phyloP scores from a whole-genome alignment of 1,140 invertebrate species.

The Pseudomyrmex gracilis region DNA sequence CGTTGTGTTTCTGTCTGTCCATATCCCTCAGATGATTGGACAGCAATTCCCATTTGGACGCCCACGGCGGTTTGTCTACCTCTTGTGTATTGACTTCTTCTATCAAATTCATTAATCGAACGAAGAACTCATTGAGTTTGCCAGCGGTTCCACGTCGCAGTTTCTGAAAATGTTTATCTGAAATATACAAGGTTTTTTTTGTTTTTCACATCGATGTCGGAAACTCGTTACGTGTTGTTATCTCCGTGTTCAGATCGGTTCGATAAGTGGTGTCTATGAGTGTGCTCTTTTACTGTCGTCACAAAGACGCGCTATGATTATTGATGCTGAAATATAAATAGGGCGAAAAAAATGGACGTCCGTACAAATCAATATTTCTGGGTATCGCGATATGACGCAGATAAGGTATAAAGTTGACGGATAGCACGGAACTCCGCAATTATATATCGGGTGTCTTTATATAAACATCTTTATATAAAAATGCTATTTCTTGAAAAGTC shows the following conservation, averaged over 20 bases:
- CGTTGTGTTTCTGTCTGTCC: conserved; percentile 25
- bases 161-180: conserved; percentile 84
- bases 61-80: conserved; percentile 73
- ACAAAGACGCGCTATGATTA: conserved; percentile 28
- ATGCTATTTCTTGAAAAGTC: no score
- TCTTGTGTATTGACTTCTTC: conserved; percentile 82
- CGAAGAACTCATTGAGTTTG: conserved; percentile 85
- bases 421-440: background rate
- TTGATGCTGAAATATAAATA: conserved; percentile 67
- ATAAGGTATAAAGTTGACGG: conserved; percentile 19
- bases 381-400: conserved; percentile 36
- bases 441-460: conserved; percentile 3
- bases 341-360: conserved; percentile 29
- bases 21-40: conserved; percentile 52
- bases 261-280: conserved; percentile 9
- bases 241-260: background rate
- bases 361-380: conserved; percentile 65
- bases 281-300: conserved; percentile 1
- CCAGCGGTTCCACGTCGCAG: conserved; percentile 85
- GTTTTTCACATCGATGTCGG: background rate
- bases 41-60: conserved; percentile 76
- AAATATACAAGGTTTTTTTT: conserved; percentile 43
- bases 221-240: background rate
- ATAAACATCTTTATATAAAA: conserved; percentile 22
- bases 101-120: conserved; percentile 79